Percentiles rank a stretch among this genome's conserved stretches.
Evolutionary conservation across 2,113 vertebrate genomes (phyloP).

Genomic region (Calcarius ornatus): DNA sequence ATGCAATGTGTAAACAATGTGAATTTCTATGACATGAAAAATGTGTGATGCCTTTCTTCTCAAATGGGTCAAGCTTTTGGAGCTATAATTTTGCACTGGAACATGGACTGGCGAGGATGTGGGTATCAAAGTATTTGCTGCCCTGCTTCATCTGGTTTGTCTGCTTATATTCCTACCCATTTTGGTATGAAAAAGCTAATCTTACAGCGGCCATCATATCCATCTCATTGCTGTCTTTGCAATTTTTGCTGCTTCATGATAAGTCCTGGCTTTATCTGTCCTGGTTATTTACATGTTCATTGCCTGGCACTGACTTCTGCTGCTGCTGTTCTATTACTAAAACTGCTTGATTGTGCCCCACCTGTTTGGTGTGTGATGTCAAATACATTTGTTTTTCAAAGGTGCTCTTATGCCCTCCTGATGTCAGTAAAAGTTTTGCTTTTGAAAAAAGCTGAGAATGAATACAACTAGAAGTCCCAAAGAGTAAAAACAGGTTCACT

Average conservation of each 20-base stretch:
- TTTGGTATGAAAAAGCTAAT: neutral
- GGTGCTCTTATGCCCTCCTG: neutral
- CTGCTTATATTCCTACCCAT: slow-evolving; percentile 4
- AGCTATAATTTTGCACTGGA: neutral
- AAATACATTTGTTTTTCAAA: neutral
- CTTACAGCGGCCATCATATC: neutral
- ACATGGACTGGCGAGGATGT: slow-evolving; percentile 16
- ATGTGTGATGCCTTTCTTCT: neutral
- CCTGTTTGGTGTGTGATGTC: slow-evolving; percentile 10
- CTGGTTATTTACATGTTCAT: neutral
- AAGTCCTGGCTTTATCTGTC: neutral
- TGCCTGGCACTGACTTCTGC: neutral
- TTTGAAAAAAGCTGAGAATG: neutral
- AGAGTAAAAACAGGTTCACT: neutral
- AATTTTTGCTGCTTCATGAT: neutral
- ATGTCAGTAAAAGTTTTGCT: neutral
- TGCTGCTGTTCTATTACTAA: slow-evolving; percentile 20
- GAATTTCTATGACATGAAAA: slow-evolving; percentile 26
- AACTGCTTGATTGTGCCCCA: neutral
- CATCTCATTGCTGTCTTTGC: neutral
- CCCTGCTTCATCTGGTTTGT: slow-evolving; percentile 21
- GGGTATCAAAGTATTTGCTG: slow-evolving; percentile 60
- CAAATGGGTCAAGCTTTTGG: neutral
- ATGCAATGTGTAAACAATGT: slow-evolving; percentile 40
- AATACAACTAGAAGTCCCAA: neutral